Evolutionary conservation across 2,888 invertebrate genomes (phyloP).

Genomic region (Monoplex corrugatus): DNA sequence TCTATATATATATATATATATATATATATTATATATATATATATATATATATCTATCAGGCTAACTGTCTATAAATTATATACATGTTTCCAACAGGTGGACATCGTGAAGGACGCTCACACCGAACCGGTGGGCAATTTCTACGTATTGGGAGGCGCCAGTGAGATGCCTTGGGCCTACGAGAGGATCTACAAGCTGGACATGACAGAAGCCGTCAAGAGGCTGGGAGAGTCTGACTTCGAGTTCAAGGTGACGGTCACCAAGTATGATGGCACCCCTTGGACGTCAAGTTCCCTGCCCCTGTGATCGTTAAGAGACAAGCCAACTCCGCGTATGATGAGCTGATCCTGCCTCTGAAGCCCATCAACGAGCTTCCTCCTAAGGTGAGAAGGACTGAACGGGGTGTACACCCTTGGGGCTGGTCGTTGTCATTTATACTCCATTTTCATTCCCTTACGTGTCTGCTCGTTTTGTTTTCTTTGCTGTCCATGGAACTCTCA

Average conservation of each 20-base stretch:
- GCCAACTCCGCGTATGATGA: conserved; percentile 46
- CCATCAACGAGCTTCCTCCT: neutral
- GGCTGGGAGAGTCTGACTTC: conserved; percentile 52
- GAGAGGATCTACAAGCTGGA: conserved; percentile 61
- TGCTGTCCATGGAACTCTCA: too few species aligned
- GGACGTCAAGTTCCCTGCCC: conserved; percentile 43
- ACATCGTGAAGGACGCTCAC: neutral
- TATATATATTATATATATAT: too few species aligned
- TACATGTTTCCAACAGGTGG: neutral
- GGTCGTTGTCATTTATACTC: too few species aligned
- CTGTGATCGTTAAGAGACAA: conserved; percentile 49
- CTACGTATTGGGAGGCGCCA: conserved; percentile 58
- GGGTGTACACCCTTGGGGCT: too few species aligned
- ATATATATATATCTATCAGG: too few species aligned
- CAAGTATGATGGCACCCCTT: conserved; percentile 52
- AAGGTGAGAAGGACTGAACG: too few species aligned
- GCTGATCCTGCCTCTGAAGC: conserved; percentile 37
- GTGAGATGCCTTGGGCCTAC: conserved; percentile 62
- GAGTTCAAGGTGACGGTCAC: conserved; percentile 48
- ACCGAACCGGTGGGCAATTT: conserved; percentile 54
- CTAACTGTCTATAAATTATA: too few species aligned
- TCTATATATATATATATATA: too few species aligned
- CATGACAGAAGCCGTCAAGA: conserved; percentile 55
- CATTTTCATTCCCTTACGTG: too few species aligned
- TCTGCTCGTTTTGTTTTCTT: too few species aligned